phyloP scores from a whole-genome alignment of 2,888 invertebrate genomes.

The Odontocerum albicorne region DNA sequence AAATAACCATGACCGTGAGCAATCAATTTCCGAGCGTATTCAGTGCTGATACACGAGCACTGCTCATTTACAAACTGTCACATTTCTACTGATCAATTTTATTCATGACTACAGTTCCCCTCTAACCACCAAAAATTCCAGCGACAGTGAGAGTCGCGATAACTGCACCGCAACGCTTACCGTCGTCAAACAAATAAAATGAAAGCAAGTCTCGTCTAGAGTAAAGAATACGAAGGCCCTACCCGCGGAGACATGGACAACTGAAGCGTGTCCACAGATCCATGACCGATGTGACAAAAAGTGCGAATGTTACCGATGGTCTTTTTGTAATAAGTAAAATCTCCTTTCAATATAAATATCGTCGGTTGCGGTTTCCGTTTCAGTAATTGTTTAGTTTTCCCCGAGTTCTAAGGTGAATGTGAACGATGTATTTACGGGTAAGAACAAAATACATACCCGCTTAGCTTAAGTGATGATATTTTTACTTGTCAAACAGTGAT shows the following conservation, averaged over 20 bases:
- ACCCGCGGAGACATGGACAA: neutral
- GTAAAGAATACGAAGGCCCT: conserved; percentile 1
- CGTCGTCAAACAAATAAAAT: conserved; percentile 13
- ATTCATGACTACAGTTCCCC: too few species aligned
- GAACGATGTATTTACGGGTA: conserved; percentile 30
- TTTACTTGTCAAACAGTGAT: neutral
- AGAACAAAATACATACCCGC: conserved; percentile 1
- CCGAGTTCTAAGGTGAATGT: conserved; percentile 13
- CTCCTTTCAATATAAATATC: conserved; percentile 32
- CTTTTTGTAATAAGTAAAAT: conserved; percentile 24
- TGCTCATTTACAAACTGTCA: too few species aligned
- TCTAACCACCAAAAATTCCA: conserved; percentile 2
- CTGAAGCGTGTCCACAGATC: conserved; percentile 23
- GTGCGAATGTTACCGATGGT: conserved; percentile 11
- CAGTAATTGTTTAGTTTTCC: conserved; percentile 30
- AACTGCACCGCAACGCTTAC: conserved; percentile 20
- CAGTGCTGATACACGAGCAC: too few species aligned
- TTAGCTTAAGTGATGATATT: neutral
- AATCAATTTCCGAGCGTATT: too few species aligned
- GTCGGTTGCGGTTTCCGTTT: conserved; percentile 20
- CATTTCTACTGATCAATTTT: too few species aligned
- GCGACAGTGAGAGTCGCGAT: conserved; percentile 31
- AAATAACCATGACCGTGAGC: too few species aligned
- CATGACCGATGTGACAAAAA: conserved; percentile 28
- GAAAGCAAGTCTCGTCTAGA: conserved; percentile 4